phyloP scores from a whole-genome alignment of 1,140 invertebrate genomes.

The Gonatopus flavifemur region DNA sequence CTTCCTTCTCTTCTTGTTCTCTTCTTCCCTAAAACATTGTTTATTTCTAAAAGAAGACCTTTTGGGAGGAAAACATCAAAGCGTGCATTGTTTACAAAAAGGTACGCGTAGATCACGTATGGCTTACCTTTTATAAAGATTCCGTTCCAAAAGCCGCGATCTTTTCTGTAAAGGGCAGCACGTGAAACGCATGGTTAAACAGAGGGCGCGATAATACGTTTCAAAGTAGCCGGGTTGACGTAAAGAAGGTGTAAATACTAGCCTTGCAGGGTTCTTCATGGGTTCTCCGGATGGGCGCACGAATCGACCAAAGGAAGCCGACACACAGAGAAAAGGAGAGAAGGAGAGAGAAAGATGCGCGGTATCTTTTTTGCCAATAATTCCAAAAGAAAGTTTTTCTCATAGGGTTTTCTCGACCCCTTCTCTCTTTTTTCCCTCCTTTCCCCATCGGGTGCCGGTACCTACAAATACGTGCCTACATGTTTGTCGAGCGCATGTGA shows the following conservation, averaged over 20 bases:
- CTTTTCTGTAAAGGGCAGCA: conserved; percentile 15
- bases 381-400: conserved; percentile 57
- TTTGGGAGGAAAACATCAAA: too few relatives aligned
- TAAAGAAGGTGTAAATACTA: conserved; percentile 51
- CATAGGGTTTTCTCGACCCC: conserved; percentile 34
- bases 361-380: conserved; percentile 49
- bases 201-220: conserved; percentile 46
- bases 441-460: conserved; percentile 1
- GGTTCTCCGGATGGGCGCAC: conserved; percentile 28
- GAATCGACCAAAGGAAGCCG: conserved; percentile 43
- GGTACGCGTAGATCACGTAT: too few relatives aligned
- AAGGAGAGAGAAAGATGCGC: too few relatives aligned
- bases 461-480: conserved; percentile 23
- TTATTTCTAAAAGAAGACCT: too few relatives aligned
- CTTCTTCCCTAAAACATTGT: too few relatives aligned
- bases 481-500: conserved; percentile 11
- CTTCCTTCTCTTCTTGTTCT: too few relatives aligned
- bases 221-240: conserved; percentile 32
- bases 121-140: too few relatives aligned
- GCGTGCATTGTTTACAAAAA: too few relatives aligned
- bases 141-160: too few relatives aligned
- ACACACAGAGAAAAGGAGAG: too few relatives aligned
- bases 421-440: conserved; percentile 6
- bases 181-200: conserved; percentile 19
- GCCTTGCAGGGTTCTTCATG: conserved; percentile 30